Evolutionary conservation across 2,888 invertebrate genomes (phyloP).

Genomic region (Sphecodes monilicornis): DNA sequence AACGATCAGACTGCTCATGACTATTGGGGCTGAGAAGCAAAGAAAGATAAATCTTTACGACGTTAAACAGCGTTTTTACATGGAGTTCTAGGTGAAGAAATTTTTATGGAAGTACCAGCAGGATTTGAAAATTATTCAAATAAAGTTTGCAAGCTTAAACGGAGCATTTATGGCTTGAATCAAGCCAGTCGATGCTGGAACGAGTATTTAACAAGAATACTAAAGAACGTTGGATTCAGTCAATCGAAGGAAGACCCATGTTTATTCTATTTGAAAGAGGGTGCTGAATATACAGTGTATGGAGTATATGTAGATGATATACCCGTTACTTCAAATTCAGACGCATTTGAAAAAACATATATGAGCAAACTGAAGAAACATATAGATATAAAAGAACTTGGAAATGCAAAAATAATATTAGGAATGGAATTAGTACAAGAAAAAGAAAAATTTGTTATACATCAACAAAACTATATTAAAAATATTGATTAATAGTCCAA

Average conservation of each 20-base stretch:
- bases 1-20: conserved; percentile 17
- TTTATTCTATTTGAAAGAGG: neutral
- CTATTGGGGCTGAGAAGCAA: conserved; percentile 10
- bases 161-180: conserved; percentile 16
- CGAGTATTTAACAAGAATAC: neutral
- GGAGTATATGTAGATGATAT: conserved; percentile 31
- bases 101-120: neutral
- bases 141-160: conserved; percentile 8
- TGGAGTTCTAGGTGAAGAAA: neutral
- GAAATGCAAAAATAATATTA: neutral
- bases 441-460: neutral
- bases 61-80: conserved; percentile 20
- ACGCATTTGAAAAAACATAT: neutral
- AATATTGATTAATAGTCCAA: neutral
- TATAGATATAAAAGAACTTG: neutral
- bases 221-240: neutral
- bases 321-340: neutral
- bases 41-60: conserved; percentile 8
- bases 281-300: conserved; percentile 7
- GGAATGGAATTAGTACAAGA: neutral
- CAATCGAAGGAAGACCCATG: conserved; percentile 26
- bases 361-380: neutral
- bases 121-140: no score
- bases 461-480: neutral
- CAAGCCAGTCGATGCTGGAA: neutral